Conservation (phyloP, 2,888 invertebrate species). For the Drosophila demipolita region DNA sequence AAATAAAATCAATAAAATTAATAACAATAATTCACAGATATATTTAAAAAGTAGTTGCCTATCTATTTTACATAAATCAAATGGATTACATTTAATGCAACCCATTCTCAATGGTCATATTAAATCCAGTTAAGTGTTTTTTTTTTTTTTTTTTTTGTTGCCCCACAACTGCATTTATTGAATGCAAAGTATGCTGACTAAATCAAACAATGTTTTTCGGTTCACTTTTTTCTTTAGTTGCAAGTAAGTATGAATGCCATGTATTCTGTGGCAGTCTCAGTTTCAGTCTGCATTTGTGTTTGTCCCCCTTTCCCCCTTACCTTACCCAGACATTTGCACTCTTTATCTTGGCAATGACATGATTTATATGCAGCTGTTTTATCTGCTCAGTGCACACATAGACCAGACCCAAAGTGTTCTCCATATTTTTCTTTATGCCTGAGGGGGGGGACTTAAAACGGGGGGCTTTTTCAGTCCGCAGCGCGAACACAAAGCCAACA, state of each 20-base stretch:
- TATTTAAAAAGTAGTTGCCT: not conserved
- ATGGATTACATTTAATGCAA: slow-evolving; percentile 6
- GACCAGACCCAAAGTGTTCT: slow-evolving; percentile 18
- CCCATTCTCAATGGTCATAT: not conserved
- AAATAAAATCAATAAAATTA: not conserved
- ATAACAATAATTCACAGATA: not conserved
- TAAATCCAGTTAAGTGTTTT: too few species aligned
- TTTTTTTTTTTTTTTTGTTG: too few species aligned
- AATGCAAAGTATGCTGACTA: slow-evolving; percentile 35
- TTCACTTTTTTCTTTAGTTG: not conserved
- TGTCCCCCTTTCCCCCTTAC: not conserved
- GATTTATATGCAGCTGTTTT: slow-evolving; percentile 70
- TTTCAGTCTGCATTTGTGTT: slow-evolving; percentile 18
- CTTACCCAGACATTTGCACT: slow-evolving; percentile 57
- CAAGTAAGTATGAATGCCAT: slow-evolving; percentile 15
- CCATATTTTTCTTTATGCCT: slow-evolving; percentile 13
- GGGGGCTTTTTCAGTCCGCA: slow-evolving; percentile 11
- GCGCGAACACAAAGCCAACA: slow-evolving; percentile 49
- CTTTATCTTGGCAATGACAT: slow-evolving; percentile 73
- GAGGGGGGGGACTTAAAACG: not conserved
- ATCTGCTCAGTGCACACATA: slow-evolving; percentile 60
- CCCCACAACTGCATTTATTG: slow-evolving; percentile 43
- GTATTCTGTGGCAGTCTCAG: slow-evolving; percentile 6
- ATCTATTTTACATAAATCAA: slow-evolving; percentile 14
- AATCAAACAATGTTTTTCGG: slow-evolving; percentile 42